Conservation (phyloP, 2,888 invertebrate species). For the Criorhina ranunculi region DNA sequence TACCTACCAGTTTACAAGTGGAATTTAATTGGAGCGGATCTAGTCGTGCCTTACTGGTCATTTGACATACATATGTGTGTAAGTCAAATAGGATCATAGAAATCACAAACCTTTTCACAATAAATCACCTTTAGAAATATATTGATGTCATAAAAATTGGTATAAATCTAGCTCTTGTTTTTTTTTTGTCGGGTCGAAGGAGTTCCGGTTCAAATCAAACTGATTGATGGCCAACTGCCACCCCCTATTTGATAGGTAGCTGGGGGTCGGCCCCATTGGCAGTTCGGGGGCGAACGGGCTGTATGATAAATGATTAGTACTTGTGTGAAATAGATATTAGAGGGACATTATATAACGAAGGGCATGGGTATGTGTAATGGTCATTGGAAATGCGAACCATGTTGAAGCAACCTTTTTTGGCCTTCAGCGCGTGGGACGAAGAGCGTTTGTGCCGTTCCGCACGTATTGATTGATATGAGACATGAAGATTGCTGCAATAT, state of each 20-base stretch:
- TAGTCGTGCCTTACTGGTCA: neutral
- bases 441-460: constrained; percentile 41
- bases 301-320: constrained; percentile 71
- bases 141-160: constrained; percentile 77
- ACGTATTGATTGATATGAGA: constrained; percentile 74
- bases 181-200: constrained; percentile 51
- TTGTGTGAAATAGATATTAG: constrained; percentile 77
- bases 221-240: constrained; percentile 73
- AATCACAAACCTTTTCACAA: constrained; percentile 54
- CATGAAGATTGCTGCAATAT: constrained; percentile 71
- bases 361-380: constrained; percentile 27
- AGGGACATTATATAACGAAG: constrained; percentile 72
- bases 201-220: constrained; percentile 74
- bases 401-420: constrained; percentile 66
- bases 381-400: constrained; percentile 64
- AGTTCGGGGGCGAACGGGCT: constrained; percentile 33
- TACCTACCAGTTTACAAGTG: constrained; percentile 51
- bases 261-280: constrained; percentile 11
- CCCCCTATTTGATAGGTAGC: constrained; percentile 62
- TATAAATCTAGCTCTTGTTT: constrained; percentile 72
- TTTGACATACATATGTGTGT: constrained; percentile 6
- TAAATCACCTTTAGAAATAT: constrained; percentile 74
- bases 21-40: constrained; percentile 43
- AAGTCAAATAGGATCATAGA: constrained; percentile 36
- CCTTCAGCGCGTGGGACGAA: constrained; percentile 21